These are phyloP conservation scores for Colossoma macropomum DNA, from an alignment of 2,113 vertebrate species.

Conservation along the genomic window DNA sequence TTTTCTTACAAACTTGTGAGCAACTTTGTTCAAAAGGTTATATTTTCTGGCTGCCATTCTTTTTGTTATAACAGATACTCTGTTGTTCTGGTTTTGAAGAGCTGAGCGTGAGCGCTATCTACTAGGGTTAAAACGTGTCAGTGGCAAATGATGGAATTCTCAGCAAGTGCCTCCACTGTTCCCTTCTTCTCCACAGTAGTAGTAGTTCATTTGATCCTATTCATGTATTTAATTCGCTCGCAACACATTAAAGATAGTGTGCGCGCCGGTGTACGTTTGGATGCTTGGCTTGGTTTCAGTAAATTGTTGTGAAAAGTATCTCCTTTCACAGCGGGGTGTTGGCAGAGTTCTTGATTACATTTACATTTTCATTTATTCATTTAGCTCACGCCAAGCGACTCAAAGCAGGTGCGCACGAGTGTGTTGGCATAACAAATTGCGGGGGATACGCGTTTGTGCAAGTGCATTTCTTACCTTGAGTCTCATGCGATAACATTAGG, in stretches of 20 bases:
- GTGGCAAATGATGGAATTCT: constrained; percentile 21
- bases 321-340: constrained; percentile 17
- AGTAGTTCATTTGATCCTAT: constrained; percentile 20
- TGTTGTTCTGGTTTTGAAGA: constrained; percentile 32
- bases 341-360: constrained; percentile 45
- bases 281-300: constrained; percentile 17
- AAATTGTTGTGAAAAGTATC: constrained; percentile 44
- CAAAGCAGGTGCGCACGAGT: neutral
- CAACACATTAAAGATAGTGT: constrained; percentile 4
- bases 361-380: constrained; percentile 49
- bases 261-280: neutral
- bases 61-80: constrained; percentile 5
- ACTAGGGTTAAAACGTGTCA: constrained; percentile 27
- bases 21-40: constrained; percentile 39
- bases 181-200: neutral
- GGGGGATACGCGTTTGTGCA: neutral
- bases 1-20: constrained; percentile 12
- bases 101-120: neutral
- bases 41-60: constrained; percentile 17
- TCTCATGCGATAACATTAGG: neutral
- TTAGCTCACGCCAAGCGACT: neutral
- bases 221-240: constrained; percentile 7
- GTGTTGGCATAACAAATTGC: constrained; percentile 30
- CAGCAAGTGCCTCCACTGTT: neutral
- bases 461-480: neutral